Conservation (phyloP, 2,888 invertebrate genomes). For the Nephrotoma guestfalica region DNA sequence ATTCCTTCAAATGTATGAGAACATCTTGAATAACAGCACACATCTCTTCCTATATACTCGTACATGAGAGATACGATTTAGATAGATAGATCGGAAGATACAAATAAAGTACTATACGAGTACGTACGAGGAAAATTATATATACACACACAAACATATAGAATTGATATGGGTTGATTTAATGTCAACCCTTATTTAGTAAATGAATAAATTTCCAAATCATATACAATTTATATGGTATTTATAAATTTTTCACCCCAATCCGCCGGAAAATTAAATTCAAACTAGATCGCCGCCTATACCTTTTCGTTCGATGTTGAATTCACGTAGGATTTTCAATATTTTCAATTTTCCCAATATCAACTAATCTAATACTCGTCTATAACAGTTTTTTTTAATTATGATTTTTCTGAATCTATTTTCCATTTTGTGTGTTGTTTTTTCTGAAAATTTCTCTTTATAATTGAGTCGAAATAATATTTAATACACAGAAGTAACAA, state of each 20-base stretch:
- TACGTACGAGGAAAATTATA: not conserved
- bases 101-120: not conserved
- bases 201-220: not conserved
- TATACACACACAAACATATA: not conserved
- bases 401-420: not conserved
- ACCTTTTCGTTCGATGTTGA: not conserved
- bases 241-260: not conserved
- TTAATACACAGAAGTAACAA: not conserved
- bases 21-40: not conserved
- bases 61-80: not conserved
- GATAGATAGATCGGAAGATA: not conserved
- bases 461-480: not conserved
- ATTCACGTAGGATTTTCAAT: not conserved
- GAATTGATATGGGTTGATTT: not conserved
- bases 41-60: not conserved
- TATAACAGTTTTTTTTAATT: not conserved
- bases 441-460: not conserved
- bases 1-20: not conserved
- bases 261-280: not conserved
- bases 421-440: not conserved
- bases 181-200: not conserved
- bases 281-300: not conserved
- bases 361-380: not conserved
- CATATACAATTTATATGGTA: not conserved
- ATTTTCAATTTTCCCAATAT: not conserved